These are phyloP conservation scores for Arvicanthis niloticus DNA, from an alignment of 2,113 vertebrate genomes.

Conservation along the genomic window DNA sequence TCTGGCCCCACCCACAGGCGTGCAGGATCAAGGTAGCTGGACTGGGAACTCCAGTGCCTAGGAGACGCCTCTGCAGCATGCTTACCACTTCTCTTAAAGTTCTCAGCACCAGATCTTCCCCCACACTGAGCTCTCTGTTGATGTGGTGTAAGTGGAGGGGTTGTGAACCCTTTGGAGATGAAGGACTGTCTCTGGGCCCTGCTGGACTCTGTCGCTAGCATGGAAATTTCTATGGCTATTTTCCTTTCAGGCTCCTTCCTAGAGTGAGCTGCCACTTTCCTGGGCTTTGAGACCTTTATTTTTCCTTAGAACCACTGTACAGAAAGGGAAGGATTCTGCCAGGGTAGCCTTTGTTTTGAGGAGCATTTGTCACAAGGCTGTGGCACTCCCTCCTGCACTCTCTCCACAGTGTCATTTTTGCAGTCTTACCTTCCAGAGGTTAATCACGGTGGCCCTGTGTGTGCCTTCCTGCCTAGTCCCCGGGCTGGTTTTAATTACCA, in stretches of 20 bases:
- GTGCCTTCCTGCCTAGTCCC: slow-evolving; percentile 74
- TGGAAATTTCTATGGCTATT: slow-evolving; percentile 8
- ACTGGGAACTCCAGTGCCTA: not conserved
- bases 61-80: not conserved
- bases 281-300: not conserved
- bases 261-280: not conserved
- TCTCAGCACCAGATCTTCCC: not conserved
- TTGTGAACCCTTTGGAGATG: slow-evolving; percentile 35
- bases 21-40: not conserved
- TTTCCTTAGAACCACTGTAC: slow-evolving; percentile 65
- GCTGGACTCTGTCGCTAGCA: not conserved
- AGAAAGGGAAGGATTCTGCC: slow-evolving; percentile 58
- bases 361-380: slow-evolving; percentile 34
- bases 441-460: slow-evolving; percentile 82
- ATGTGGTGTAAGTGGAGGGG: slow-evolving; percentile 56
- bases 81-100: not conserved
- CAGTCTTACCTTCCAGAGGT: slow-evolving; percentile 81
- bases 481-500: slow-evolving; percentile 85
- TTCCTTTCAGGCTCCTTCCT: slow-evolving; percentile 59
- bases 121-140: not conserved
- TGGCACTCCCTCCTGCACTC: slow-evolving; percentile 66
- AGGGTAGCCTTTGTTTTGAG: slow-evolving; percentile 60
- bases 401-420: slow-evolving; percentile 68
- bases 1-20: not conserved
- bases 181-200: slow-evolving; percentile 22